A percentile compares a stretch with the other conserved stretches of the same genome.
phyloP scores from a whole-genome alignment of 2,888 invertebrate genomes.

The Leucophenga maculata region DNA sequence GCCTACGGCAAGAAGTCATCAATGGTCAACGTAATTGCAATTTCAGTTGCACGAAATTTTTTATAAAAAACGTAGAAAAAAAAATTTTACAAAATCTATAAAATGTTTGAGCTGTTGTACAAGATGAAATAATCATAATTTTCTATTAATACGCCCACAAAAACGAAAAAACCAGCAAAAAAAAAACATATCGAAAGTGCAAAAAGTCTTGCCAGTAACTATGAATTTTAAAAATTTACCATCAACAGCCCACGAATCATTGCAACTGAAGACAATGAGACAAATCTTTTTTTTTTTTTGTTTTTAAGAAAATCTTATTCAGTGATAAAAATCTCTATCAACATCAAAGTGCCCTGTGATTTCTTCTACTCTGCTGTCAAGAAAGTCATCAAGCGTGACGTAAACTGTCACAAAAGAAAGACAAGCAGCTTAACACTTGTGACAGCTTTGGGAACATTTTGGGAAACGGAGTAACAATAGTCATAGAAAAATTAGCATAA shows the following conservation, averaged over 20 bases:
- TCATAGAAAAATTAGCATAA: slow-evolving; percentile 20
- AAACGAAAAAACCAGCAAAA: no score
- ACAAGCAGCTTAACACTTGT: slow-evolving; percentile 42
- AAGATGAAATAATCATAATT: slow-evolving; percentile 4
- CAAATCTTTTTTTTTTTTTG: slow-evolving; percentile 18
- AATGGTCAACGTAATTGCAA: not conserved
- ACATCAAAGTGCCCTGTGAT: no score
- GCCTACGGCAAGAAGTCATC: not conserved
- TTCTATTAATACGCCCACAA: slow-evolving; percentile 11
- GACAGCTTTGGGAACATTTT: slow-evolving; percentile 60
- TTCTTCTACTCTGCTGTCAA: slow-evolving; percentile 39
- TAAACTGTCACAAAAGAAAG: slow-evolving; percentile 46
- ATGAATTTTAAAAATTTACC: not conserved
- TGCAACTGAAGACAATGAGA: not conserved
- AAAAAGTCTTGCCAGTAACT: not conserved
- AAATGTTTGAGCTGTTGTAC: not conserved
- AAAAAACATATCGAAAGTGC: not conserved
- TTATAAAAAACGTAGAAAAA: no score
- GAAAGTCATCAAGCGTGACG: slow-evolving; percentile 51
- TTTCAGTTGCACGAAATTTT: not conserved
- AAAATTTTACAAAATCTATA: no score
- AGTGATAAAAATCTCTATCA: slow-evolving; percentile 16
- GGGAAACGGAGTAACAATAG: not conserved
- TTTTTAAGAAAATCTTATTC: not conserved
- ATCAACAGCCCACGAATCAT: not conserved